Percentiles rank a stretch among this genome's conserved stretches.
Conservation (phyloP, 2,888 invertebrate species). For the Subacronicta megacephala region DNA sequence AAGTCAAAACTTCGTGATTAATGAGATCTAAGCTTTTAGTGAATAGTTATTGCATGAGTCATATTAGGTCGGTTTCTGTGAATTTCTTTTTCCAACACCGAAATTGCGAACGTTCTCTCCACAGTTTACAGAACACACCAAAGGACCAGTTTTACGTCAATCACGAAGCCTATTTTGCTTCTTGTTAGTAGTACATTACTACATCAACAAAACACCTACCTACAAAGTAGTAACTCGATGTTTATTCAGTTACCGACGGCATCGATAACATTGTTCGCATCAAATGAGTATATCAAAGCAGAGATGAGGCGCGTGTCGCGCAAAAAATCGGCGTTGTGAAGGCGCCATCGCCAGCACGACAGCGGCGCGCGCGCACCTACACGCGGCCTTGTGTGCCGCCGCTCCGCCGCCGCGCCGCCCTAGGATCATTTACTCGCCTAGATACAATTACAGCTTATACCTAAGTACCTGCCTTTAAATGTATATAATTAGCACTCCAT, state of each 20-base stretch:
- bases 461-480: conserved; percentile 65
- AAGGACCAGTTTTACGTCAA: conserved; percentile 29
- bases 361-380: conserved; percentile 66
- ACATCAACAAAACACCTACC: conserved; percentile 18
- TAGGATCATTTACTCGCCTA: conserved; percentile 82
- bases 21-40: conserved; percentile 47
- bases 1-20: conserved; percentile 43
- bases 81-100: conserved; percentile 30
- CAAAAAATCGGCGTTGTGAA: conserved; percentile 63
- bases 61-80: conserved; percentile 24
- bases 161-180: conserved; percentile 31
- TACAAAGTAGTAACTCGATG: conserved; percentile 17
- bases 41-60: conserved; percentile 51
- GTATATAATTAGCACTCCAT: conserved; percentile 65
- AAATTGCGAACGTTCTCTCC: conserved; percentile 8
- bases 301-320: conserved; percentile 58
- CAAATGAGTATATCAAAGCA: conserved; percentile 49
- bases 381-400: conserved; percentile 73
- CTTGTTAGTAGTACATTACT: conserved; percentile 2
- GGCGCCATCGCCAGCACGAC: conserved; percentile 65
- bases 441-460: conserved; percentile 75
- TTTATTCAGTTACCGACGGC: conserved; percentile 37
- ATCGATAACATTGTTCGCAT: conserved; percentile 52
- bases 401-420: conserved; percentile 63
- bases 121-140: conserved; percentile 5